These are phyloP conservation scores for Etia nguti DNA, from an alignment of 2,113 vertebrate species.

Conservation along the genomic window DNA sequence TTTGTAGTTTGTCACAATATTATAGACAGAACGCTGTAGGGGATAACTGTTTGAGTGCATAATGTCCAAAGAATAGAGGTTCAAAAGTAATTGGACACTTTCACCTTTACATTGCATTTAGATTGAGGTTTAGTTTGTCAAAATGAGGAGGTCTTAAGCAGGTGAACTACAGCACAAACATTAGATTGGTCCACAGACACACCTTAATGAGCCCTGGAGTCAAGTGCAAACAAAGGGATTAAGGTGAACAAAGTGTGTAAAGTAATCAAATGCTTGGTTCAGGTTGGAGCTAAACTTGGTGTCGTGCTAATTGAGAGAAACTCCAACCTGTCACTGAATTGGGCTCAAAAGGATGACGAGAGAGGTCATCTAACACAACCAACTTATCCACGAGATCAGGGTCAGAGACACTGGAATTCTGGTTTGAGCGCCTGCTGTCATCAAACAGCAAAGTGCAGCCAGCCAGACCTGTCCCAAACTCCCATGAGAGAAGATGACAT, in stretches of 20 bases:
- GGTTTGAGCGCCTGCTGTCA: background rate
- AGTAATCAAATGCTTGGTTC: background rate
- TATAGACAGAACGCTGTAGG: background rate
- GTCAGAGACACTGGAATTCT: background rate
- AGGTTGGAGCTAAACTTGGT: background rate
- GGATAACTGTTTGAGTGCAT: background rate
- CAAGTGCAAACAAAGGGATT: background rate
- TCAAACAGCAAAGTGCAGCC: background rate
- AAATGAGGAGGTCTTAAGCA: background rate
- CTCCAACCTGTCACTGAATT: background rate
- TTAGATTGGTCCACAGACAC: background rate
- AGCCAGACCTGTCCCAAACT: background rate
- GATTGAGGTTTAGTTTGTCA: background rate
- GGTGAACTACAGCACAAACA: background rate
- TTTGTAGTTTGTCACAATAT: background rate
- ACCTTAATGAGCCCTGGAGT: background rate
- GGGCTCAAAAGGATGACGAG: background rate
- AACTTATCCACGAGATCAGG: background rate
- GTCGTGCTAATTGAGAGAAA: background rate
- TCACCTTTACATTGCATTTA: background rate
- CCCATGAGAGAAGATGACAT: background rate
- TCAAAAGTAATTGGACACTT: background rate
- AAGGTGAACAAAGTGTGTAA: background rate
- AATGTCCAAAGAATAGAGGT: background rate
- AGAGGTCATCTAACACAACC: background rate